Percentiles rank a stretch among this genome's conserved stretches.
Conservation (phyloP, 1,140 invertebrate genomes). For the Brachionus manjavacas region DNA sequence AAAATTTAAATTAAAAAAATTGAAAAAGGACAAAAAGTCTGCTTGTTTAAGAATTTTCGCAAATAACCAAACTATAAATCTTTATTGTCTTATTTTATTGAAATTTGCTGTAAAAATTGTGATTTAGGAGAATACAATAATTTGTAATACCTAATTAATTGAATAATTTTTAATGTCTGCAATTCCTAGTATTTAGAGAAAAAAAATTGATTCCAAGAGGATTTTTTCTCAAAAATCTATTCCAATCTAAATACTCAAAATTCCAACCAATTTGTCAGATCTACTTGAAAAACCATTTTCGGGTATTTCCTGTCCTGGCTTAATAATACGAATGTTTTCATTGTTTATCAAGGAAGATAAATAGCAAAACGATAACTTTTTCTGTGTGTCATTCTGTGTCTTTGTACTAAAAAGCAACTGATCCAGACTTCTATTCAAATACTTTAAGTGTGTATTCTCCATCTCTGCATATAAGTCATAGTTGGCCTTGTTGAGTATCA, state of each 20-base stretch:
- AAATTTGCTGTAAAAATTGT: too few relatives aligned
- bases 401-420: neutral
- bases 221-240: neutral
- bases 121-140: too few relatives aligned
- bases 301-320: neutral
- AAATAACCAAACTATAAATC: too few relatives aligned
- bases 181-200: neutral
- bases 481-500: neutral
- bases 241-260: neutral
- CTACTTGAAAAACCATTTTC: neutral
- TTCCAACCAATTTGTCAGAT: neutral
- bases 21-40: too few relatives aligned
- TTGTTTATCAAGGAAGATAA: constrained; percentile 29
- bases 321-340: neutral
- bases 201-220: too few relatives aligned
- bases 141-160: too few relatives aligned
- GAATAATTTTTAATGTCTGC: too few relatives aligned
- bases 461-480: neutral
- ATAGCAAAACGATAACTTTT: neutral
- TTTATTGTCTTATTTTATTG: too few relatives aligned
- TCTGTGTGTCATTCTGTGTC: neutral
- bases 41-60: too few relatives aligned
- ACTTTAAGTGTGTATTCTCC: neutral
- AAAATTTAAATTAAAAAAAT: too few relatives aligned
- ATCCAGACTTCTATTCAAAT: neutral